Conservation (phyloP, 2,888 invertebrate species). For the Hypomecis punctinalis region DNA sequence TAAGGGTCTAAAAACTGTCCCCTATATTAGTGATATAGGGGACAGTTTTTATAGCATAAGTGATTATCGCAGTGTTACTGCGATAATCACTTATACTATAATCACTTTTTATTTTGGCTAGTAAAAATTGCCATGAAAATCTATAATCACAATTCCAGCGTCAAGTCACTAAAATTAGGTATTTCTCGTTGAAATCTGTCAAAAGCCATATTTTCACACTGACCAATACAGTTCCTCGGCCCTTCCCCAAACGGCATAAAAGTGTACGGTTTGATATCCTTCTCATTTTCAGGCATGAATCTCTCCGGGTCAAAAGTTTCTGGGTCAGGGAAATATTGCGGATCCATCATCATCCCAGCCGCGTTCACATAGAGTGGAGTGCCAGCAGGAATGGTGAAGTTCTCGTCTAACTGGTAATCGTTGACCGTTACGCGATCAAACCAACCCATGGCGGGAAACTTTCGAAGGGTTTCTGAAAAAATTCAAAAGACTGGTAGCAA, state of each 20-base stretch:
- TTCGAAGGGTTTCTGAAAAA: constrained; percentile 58
- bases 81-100: too few relatives aligned
- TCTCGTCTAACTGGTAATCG: constrained; percentile 58
- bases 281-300: constrained; percentile 83
- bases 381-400: constrained; percentile 55
- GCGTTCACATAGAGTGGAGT: constrained; percentile 60
- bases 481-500: too few relatives aligned
- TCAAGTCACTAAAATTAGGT: background rate
- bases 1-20: too few relatives aligned
- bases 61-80: too few relatives aligned
- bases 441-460: constrained; percentile 64
- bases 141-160: background rate
- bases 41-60: too few relatives aligned
- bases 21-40: too few relatives aligned
- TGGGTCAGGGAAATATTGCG: constrained; percentile 81
- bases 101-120: too few relatives aligned
- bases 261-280: constrained; percentile 55
- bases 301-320: constrained; percentile 81
- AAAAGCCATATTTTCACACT: background rate
- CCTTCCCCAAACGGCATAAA: constrained; percentile 85
- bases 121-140: too few relatives aligned
- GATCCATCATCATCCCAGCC: constrained; percentile 65
- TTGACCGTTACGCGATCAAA: constrained; percentile 54
- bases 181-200: background rate
- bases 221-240: constrained; percentile 86